Evolutionary conservation across 2,113 vertebrate genomes (phyloP).

Genomic region (Alethe castanea): DNA sequence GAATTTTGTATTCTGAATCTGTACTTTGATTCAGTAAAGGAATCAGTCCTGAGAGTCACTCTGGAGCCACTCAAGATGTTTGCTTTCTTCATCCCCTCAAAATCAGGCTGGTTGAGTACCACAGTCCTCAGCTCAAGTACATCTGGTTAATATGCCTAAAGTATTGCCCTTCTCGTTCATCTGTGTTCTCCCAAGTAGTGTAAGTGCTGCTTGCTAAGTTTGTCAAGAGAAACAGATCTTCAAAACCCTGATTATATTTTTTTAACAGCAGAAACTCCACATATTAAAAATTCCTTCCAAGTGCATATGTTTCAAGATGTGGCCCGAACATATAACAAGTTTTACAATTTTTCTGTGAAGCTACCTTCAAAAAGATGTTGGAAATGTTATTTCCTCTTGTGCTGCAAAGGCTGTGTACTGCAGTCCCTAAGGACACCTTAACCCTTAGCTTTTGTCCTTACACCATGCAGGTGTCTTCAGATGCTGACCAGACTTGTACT

Average conservation of each 20-base stretch:
- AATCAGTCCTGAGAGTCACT: not conserved
- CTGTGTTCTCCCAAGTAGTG: not conserved
- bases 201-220: not conserved
- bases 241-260: not conserved
- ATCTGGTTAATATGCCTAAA: not conserved
- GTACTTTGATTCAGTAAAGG: not conserved
- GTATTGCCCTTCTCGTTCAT: not conserved
- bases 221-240: not conserved
- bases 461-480: not conserved
- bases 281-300: not conserved
- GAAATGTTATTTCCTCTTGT: not conserved
- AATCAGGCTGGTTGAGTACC: not conserved
- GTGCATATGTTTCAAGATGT: not conserved
- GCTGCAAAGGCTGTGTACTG: not conserved
- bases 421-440: not conserved
- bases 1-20: not conserved
- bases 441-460: not conserved
- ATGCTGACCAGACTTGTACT: not conserved
- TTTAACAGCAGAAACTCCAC: not conserved
- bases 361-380: not conserved
- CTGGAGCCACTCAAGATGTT: not conserved
- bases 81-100: not conserved
- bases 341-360: not conserved
- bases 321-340: accelerated
- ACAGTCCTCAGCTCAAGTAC: not conserved